These are phyloP conservation scores for Platyscapa corneri DNA, from an alignment of 1,140 invertebrate genomes.

Conservation along the genomic window DNA sequence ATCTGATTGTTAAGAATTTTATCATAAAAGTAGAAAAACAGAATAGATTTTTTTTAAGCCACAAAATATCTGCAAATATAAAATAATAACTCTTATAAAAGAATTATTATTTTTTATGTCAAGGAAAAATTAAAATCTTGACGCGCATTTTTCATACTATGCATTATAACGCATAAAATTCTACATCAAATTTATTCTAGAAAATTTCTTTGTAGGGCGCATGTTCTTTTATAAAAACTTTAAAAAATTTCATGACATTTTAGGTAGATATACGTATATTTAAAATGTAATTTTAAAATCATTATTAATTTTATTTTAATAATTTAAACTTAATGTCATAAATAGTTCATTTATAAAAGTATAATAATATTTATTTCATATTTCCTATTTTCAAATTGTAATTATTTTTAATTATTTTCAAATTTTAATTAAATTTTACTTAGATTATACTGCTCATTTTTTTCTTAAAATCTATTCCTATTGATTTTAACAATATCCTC, in stretches of 20 bases:
- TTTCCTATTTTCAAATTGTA: too few species aligned
- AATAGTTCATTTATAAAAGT: too few species aligned
- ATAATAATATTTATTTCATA: too few species aligned
- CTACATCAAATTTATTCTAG: constrained; percentile 5
- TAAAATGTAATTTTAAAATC: too few species aligned
- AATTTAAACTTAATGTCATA: too few species aligned
- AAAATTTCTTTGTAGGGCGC: background rate
- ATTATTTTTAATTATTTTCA: too few species aligned
- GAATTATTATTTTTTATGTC: background rate
- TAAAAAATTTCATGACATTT: background rate
- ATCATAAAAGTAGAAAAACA: background rate
- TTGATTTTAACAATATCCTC: too few species aligned
- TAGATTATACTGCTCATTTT: too few species aligned
- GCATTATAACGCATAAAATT: background rate
- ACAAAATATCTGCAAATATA: background rate
- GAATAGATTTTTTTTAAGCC: background rate
- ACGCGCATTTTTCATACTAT: constrained; percentile 1
- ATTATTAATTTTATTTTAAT: too few species aligned
- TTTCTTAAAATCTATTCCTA: too few species aligned
- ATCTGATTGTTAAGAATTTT: background rate
- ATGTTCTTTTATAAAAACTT: background rate
- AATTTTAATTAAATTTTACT: too few species aligned
- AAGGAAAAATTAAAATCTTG: background rate
- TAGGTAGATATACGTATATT: background rate
- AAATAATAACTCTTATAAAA: background rate